These are phyloP conservation scores for Anguilla marmorata DNA, from an alignment of 2,797 vertebrate species.

Conservation along the genomic window DNA sequence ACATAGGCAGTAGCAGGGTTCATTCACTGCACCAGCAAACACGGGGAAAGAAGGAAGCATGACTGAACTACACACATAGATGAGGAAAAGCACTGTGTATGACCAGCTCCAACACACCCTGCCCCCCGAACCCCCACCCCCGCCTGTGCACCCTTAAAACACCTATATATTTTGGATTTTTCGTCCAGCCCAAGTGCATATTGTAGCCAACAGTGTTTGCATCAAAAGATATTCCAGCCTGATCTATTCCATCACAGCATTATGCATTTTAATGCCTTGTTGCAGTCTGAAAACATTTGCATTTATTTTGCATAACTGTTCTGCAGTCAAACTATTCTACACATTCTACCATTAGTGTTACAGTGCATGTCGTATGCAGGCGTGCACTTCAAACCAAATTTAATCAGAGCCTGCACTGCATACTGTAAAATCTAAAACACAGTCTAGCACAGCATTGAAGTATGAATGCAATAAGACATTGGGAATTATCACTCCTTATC, in stretches of 20 bases:
- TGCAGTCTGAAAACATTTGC: neutral
- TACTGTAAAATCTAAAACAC: neutral
- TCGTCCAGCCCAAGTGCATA: neutral
- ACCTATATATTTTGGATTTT: neutral
- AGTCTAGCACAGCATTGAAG: constrained; percentile 21
- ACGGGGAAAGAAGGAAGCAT: too few species aligned
- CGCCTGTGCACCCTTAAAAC: neutral
- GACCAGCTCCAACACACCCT: too few species aligned
- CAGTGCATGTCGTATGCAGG: neutral
- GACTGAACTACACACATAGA: too few species aligned
- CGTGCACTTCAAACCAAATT: neutral
- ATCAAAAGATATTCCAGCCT: neutral
- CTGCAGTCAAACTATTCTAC: neutral
- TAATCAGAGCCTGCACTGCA: neutral
- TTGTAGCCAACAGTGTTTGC: neutral
- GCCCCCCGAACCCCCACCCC: too few species aligned
- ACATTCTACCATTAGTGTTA: neutral
- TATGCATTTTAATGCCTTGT: neutral
- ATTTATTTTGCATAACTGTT: neutral
- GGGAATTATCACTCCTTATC: constrained; percentile 53
- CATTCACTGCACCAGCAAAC: too few species aligned
- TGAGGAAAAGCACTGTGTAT: too few species aligned
- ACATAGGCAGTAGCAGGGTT: too few species aligned
- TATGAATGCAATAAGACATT: constrained; percentile 20
- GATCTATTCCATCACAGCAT: neutral